phyloP scores from a whole-genome alignment of 2,888 invertebrate genomes.

The Synanthedon vespiformis region DNA sequence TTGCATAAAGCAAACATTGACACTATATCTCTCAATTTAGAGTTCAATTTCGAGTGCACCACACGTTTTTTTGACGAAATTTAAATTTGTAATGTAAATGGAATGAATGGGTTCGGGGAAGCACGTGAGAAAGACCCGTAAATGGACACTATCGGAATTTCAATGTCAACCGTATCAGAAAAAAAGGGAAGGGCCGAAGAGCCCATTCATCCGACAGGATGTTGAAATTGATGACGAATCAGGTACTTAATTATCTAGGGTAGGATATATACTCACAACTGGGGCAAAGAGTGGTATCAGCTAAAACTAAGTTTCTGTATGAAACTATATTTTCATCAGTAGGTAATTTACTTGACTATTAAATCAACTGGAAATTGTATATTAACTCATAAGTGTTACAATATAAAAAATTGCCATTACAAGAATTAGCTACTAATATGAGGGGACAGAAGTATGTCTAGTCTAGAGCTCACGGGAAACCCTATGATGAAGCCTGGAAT shows the following conservation, averaged over 20 bases:
- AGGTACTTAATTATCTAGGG: constrained; percentile 1
- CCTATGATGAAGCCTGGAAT: constrained; percentile 51
- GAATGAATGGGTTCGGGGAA: constrained; percentile 62
- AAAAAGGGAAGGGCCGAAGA: constrained; percentile 28
- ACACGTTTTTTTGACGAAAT: constrained; percentile 10
- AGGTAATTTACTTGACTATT: background rate
- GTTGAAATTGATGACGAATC: constrained; percentile 10
- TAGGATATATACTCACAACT: background rate
- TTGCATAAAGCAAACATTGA: constrained; percentile 3
- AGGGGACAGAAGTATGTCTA: constrained; percentile 19
- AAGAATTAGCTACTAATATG: constrained; percentile 11
- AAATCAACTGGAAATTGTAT: background rate
- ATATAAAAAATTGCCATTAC: constrained; percentile 30
- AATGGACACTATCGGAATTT: constrained; percentile 51
- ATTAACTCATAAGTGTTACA: background rate
- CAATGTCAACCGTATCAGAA: constrained; percentile 44
- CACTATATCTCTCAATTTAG: constrained; percentile 10
- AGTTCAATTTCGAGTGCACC: constrained; percentile 21
- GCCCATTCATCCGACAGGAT: constrained; percentile 7
- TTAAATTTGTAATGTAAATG: constrained; percentile 26
- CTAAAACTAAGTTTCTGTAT: too few species aligned
- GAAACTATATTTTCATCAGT: too few species aligned
- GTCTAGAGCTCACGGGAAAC: constrained; percentile 41
- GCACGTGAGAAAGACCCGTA: constrained; percentile 44
- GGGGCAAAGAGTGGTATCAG: too few species aligned